Conservation (phyloP, 2,797 vertebrate species). For the Myotis daubentonii region DNA sequence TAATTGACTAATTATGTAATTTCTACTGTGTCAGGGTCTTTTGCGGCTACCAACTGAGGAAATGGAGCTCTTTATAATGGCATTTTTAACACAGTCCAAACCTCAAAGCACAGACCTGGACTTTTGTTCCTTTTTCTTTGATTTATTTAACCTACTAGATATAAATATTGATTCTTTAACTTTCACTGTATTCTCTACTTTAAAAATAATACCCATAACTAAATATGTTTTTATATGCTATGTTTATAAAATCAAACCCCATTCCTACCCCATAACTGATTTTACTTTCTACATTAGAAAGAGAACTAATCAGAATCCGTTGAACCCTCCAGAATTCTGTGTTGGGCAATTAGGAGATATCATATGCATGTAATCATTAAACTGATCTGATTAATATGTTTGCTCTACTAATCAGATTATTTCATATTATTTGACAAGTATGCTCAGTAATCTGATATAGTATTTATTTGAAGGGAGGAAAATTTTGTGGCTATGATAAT, state of each 20-base stretch:
- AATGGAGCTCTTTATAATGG: slow-evolving; percentile 22
- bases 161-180: slow-evolving; percentile 54
- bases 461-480: slow-evolving; percentile 16
- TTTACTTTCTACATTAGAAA: background rate
- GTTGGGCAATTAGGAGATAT: background rate
- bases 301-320: background rate
- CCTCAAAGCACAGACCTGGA: background rate
- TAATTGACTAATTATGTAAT: slow-evolving; percentile 71
- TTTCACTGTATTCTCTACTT: background rate
- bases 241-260: background rate
- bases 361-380: background rate
- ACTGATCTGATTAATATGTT: background rate
- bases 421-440: slow-evolving; percentile 31
- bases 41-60: background rate
- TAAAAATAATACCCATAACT: background rate
- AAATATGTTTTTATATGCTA: slow-evolving; percentile 13
- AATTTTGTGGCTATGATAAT: background rate
- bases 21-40: slow-evolving; percentile 26
- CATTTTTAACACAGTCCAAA: slow-evolving; percentile 25
- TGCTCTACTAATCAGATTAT: slow-evolving; percentile 5
- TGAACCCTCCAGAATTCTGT: slow-evolving; percentile 10
- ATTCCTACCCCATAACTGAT: background rate
- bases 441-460: background rate
- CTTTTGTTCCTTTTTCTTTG: slow-evolving; percentile 43
- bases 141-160: slow-evolving; percentile 44